phyloP scores from a whole-genome alignment of 2,113 vertebrate genomes.

The Macheiramphus alcinus region DNA sequence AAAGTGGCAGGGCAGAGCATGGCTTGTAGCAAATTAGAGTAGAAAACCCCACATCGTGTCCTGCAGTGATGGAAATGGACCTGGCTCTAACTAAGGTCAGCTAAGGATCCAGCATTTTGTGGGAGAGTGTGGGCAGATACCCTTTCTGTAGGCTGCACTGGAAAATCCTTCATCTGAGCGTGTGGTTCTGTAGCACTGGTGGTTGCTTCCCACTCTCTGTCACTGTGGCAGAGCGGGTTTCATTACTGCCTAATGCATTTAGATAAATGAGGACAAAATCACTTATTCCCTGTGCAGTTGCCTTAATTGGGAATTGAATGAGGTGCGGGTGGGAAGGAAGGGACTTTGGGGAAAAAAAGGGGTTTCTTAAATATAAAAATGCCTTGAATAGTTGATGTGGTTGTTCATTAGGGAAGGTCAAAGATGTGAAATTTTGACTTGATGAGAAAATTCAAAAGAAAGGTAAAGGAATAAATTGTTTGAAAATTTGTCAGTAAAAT shows the following conservation, averaged over 20 bases:
- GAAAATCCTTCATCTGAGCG: background rate
- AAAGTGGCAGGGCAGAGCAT: background rate
- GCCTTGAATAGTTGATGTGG: background rate
- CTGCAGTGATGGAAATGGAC: background rate
- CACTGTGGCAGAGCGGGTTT: background rate
- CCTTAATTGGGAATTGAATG: conserved; percentile 5
- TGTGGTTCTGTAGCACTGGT: background rate
- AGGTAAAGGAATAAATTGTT: background rate
- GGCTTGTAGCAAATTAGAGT: background rate
- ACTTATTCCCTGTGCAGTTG: background rate
- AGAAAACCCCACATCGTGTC: background rate
- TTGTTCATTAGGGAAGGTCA: conserved; percentile 7
- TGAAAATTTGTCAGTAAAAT: background rate
- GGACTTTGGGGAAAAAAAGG: background rate
- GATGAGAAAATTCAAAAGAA: background rate
- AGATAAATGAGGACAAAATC: conserved; percentile 7
- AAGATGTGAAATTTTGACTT: background rate
- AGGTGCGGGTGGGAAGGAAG: background rate
- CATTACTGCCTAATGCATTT: background rate
- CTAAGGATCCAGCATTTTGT: background rate
- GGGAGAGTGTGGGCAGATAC: background rate
- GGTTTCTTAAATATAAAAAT: background rate
- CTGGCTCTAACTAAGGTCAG: background rate
- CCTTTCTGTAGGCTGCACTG: background rate
- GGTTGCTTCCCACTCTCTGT: background rate